Percentiles rank a stretch among this genome's conserved stretches.
phyloP scores from a whole-genome alignment of 2,113 vertebrate species.

The Microtus ochrogaster region DNA sequence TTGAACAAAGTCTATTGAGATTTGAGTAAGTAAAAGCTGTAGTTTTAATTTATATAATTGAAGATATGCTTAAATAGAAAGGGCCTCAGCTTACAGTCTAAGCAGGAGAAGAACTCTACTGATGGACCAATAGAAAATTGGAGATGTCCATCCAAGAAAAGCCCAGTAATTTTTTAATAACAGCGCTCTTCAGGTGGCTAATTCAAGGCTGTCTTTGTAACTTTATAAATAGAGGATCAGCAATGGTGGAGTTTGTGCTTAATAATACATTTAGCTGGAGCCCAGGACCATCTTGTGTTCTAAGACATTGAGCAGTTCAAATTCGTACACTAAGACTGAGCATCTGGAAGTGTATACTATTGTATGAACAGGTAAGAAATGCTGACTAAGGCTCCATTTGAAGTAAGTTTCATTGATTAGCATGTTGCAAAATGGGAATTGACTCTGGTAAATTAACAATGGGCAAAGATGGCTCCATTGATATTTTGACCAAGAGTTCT shows the following conservation, averaged over 20 bases:
- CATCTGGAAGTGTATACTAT: neutral
- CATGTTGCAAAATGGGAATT: constrained; percentile 3
- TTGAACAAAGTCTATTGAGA: neutral
- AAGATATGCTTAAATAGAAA: neutral
- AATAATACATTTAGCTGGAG: neutral
- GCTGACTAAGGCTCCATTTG: neutral
- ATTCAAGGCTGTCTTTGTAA: neutral
- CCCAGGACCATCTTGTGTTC: neutral
- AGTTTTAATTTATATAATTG: constrained; percentile 24
- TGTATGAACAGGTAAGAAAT: neutral
- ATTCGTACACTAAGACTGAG: neutral
- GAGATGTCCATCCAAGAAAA: neutral
- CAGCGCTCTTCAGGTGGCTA: neutral
- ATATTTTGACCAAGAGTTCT: neutral
- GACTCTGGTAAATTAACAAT: neutral
- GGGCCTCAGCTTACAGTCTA: neutral
- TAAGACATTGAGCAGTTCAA: neutral
- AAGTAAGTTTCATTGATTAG: neutral
- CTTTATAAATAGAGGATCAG: neutral
- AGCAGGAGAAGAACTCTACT: neutral
- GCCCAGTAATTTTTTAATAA: neutral
- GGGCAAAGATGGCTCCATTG: neutral
- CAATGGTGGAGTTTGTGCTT: neutral
- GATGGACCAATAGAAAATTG: neutral
- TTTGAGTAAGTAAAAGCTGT: constrained; percentile 1